Evolutionary conservation across 1,140 invertebrate genomes (phyloP), one percentile per base, ranked within the genome.

Genomic region (Drosophila tropicalis): DNA sequence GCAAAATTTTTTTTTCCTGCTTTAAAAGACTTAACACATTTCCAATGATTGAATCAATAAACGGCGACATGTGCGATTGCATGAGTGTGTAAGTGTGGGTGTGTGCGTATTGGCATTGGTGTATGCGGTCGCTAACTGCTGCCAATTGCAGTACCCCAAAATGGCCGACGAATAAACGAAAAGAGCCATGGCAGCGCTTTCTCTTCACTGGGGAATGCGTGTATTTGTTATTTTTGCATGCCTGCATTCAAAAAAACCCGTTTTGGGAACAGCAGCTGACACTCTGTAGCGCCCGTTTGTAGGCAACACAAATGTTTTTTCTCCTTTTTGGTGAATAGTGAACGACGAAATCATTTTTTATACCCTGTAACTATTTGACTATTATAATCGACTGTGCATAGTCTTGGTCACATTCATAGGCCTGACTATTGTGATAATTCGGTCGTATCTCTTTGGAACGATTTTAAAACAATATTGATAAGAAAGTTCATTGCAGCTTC

Each of bases 41-140:
- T 68, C 68, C 84, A 89, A 89, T 89, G 80, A 87, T 89, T 87
- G 84, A 87, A 89, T 87, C 84, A 87, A 89, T 87, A 84, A 83
- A 82, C 75, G 81, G 79, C 75, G 83, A 87, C 82, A 86, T 76
- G 69, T 83, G 84, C 66, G 69, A 55, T 39, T 57, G 68, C 51
- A 40, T 76, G 39, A 61, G 54, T 62, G 17, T 40, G 36, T 40
- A 25, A 41, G 34, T 70, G 17, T 55, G 22, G 63, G 40, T 55
- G 41, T 61, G 36, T 55, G 29, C 5, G 54, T 56, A 15, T 47
- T 29, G 34, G 51, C 15, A 62, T 65, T 67, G 51, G 73, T 60
- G 66, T 17, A 47, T n/a, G 41, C 39, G 40, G 57, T 62, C 51
- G 67, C 67, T 72, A 74, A 68, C 77, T 84, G 66, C 70, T 81